Base-by-base conservation (phyloP, 64 coral and sea anemone species). In the Stylophora pistillata region DNA sequence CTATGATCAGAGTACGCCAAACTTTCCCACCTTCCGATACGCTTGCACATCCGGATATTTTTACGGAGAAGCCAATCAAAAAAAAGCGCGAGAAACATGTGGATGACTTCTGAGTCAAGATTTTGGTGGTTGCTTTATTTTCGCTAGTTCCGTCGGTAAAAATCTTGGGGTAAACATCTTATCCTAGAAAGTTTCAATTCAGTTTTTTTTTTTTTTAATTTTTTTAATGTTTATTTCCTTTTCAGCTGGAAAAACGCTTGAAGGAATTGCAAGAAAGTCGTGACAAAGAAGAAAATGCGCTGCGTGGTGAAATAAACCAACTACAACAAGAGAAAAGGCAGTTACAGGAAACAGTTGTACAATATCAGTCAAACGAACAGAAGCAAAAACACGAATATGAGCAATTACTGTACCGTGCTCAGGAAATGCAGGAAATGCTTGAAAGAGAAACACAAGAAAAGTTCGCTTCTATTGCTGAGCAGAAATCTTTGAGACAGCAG, bases 371-470 rank as follows among this genome's bases (percentile, higher is more conserved):
- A 10, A 92, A 92, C 13, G 97, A 99, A 69, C 93, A 95, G 28
- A 94, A 71, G 26, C 95, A 94, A 53, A 99, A 93, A 47, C 91
- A 91, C 62, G 97, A 99, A 37, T 87, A 89, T 65, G 97, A 99
- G 77, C 87, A 89, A 76, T 82, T 95, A 20, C 70, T 99, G 55
- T 83, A 91, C 55, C 88, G 91, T n/a, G 93, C 93, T 3, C 85
- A 89, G 52, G 95, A 97, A 21, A 65, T 79, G 32, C 79, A 87
- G 71, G 94, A 95, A 34, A 74, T 85, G 31, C 75, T 93, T 30
- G 94, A 95, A 72, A 75, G 93, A 79, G 95, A 97, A 70, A 88
- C 91, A 15, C 86, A 83, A 54, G 97, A 99, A 85, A 99, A 99
- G 53, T 73, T 95, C 13, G 90, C 78, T 13, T 95, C 94, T 20